These are phyloP conservation scores for Psilanteris sp. DNA, from an alignment of 1,140 invertebrate species.

Conservation along the genomic window DNA sequence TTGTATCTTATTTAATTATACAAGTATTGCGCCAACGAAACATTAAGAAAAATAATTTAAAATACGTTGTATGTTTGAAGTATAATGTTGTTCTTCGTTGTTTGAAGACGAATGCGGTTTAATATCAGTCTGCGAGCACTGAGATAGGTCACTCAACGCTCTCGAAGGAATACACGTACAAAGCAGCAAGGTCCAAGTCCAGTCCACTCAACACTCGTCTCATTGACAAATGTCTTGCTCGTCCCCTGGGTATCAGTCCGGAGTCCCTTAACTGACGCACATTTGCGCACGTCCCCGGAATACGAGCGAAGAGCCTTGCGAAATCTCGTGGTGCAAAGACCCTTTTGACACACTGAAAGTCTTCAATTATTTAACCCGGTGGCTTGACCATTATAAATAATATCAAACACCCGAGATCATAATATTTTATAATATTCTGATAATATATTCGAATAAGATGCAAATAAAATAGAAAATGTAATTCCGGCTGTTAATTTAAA, in stretches of 20 bases:
- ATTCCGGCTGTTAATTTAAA: too few species aligned
- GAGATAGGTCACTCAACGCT: conserved; percentile 69
- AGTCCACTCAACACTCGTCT: conserved; percentile 76
- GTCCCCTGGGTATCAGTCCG: conserved; percentile 72
- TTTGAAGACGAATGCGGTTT: conserved; percentile 76
- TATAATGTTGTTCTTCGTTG: conserved; percentile 26
- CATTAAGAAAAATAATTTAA: conserved; percentile 32
- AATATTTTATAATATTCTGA: conserved; percentile 12
- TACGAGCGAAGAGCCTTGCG: conserved; percentile 51
- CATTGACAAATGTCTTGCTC: conserved; percentile 78
- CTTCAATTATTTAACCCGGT: conserved; percentile 71
- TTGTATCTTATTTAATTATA: too few species aligned
- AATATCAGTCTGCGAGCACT: conserved; percentile 70
- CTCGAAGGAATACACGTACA: conserved; percentile 74
- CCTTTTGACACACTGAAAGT: conserved; percentile 69
- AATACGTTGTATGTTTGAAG: conserved; percentile 16
- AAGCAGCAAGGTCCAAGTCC: conserved; percentile 68
- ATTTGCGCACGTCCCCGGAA: conserved; percentile 63
- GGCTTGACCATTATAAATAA: conserved; percentile 56
- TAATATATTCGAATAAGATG: too few species aligned
- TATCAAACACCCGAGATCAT: background rate
- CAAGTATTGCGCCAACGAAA: too few species aligned
- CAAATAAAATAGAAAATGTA: too few species aligned
- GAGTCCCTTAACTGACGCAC: conserved; percentile 71
- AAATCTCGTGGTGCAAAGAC: conserved; percentile 68